A percentile compares a stretch with the other conserved stretches of the same genome.
Conservation (phyloP, 1,140 invertebrate genomes). For the Trissolcus basalis region DNA sequence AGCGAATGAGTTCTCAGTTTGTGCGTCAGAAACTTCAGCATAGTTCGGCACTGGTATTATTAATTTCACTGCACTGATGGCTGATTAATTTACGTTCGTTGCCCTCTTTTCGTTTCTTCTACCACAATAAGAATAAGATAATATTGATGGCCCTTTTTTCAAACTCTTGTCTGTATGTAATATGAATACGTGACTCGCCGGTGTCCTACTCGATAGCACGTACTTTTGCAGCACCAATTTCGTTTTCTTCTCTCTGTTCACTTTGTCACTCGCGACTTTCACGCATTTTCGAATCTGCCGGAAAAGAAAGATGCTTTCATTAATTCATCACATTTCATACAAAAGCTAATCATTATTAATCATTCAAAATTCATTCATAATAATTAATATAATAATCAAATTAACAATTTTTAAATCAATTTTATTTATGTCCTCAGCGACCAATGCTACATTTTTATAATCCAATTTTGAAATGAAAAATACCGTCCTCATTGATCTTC, state of each 20-base stretch:
- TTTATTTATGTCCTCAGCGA: too few species aligned
- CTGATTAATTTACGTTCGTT: constrained; percentile 40
- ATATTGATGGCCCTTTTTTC: constrained; percentile 4
- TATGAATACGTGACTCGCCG: constrained; percentile 1
- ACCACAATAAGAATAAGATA: constrained; percentile 5
- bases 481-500: too few species aligned
- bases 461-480: too few species aligned
- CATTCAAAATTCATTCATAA: too few species aligned
- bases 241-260: neutral
- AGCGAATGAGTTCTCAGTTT: constrained; percentile 87
- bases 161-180: neutral
- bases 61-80: constrained; percentile 34
- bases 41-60: constrained; percentile 75
- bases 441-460: too few species aligned
- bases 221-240: constrained; percentile 1
- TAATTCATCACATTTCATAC: too few species aligned
- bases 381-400: too few species aligned
- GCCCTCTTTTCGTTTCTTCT: constrained; percentile 15
- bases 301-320: too few species aligned
- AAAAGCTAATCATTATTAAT: too few species aligned
- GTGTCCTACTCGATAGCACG: constrained; percentile 10
- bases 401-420: too few species aligned
- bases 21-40: constrained; percentile 88
- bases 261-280: constrained; percentile 1
- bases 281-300: neutral